These are phyloP conservation scores for Thysanoteuthis rhombus DNA, from an alignment of 2,888 invertebrate genomes.

Conservation along the genomic window DNA sequence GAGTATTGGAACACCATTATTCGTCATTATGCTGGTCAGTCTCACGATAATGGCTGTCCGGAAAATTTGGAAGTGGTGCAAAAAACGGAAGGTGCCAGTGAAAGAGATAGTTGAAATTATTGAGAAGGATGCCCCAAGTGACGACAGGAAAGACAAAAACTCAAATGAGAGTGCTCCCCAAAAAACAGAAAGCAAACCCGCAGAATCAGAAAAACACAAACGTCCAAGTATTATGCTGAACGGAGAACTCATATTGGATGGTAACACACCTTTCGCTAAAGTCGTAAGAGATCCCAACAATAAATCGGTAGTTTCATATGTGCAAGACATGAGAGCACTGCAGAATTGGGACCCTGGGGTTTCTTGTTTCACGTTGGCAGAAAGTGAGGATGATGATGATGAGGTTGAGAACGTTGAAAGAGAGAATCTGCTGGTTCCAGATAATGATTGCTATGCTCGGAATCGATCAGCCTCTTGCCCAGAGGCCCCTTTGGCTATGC, in stretches of 20 bases:
- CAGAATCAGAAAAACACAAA: neutral
- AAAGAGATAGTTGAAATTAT: neutral
- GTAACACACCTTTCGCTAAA: conserved; percentile 1
- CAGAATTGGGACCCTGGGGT: conserved; percentile 28
- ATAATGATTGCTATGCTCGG: conserved; percentile 12
- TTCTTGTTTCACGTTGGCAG: conserved; percentile 17
- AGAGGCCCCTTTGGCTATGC: too few species aligned
- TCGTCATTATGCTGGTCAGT: neutral
- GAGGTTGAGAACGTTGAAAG: neutral
- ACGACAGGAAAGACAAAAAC: neutral
- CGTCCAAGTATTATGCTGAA: conserved; percentile 24
- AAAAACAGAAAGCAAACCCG: neutral
- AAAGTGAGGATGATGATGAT: neutral
- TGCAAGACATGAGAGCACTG: neutral
- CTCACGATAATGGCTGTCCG: neutral
- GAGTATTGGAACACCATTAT: neutral
- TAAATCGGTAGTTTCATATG: neutral
- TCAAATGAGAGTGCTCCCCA: neutral
- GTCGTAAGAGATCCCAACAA: neutral
- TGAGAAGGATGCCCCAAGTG: neutral
- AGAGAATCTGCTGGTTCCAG: conserved; percentile 16
- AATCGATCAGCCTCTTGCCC: conserved; percentile 19
- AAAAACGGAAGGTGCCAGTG: neutral
- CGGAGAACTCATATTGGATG: conserved; percentile 15
- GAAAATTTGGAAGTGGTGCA: neutral